These are phyloP conservation scores for Brachionus plicatilis DNA, from an alignment of 1,140 invertebrate species.

Conservation along the genomic window DNA sequence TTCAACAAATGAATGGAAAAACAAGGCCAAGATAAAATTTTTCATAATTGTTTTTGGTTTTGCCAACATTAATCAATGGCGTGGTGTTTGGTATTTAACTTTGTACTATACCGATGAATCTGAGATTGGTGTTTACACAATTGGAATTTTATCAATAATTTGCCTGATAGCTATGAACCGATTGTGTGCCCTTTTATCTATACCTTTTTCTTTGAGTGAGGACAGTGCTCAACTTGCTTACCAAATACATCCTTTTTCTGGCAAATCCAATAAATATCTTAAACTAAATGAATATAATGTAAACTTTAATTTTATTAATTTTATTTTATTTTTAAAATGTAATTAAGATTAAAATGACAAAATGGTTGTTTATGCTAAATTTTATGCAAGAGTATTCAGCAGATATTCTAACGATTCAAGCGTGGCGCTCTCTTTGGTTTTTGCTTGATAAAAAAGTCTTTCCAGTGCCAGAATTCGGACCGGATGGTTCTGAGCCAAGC, in stretches of 20 bases:
- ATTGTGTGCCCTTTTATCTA: background rate
- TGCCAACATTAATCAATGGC: constrained; percentile 28
- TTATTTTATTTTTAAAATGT: background rate
- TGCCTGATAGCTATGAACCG: background rate
- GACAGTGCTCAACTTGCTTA: constrained; percentile 4
- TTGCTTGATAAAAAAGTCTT: background rate
- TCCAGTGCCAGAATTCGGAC: background rate
- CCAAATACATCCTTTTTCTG: constrained; percentile 14
- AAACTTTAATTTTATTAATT: background rate
- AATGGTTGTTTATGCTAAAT: constrained; percentile 20
- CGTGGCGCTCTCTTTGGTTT: constrained; percentile 22
- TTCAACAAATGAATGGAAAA: background rate
- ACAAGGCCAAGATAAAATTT: background rate
- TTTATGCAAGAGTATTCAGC: constrained; percentile 4
- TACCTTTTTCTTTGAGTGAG: background rate
- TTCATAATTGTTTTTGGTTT: background rate
- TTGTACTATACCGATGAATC: background rate
- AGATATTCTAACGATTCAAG: constrained; percentile 9
- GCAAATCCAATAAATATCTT: background rate
- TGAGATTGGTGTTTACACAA: background rate
- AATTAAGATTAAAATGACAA: background rate
- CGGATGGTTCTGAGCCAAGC: background rate
- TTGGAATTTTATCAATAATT: background rate
- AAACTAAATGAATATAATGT: constrained; percentile 28
- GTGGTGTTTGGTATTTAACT: constrained; percentile 29